A percentile compares a stretch with the other conserved stretches of the same genome.
These are phyloP conservation scores for Oreochromis niloticus DNA, from an alignment of 2,113 vertebrate species.

Conservation along the genomic window DNA sequence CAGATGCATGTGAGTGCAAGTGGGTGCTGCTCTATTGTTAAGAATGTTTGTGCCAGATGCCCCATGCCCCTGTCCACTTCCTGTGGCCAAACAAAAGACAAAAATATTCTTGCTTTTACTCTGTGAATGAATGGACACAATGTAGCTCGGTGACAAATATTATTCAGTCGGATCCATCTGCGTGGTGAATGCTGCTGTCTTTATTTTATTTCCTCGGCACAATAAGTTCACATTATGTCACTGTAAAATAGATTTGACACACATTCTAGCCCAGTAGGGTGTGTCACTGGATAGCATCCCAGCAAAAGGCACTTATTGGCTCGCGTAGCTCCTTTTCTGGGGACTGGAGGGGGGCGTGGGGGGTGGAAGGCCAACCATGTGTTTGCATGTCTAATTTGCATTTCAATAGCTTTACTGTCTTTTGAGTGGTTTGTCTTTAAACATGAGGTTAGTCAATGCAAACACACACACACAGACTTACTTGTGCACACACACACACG, in stretches of 20 bases:
- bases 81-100: constrained; percentile 50
- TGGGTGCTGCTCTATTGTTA: constrained; percentile 39
- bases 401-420: constrained; percentile 57
- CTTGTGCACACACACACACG: constrained; percentile 17
- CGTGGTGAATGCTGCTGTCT: not conserved
- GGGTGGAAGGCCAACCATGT: constrained; percentile 40
- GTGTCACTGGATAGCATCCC: constrained; percentile 27
- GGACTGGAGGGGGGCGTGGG: not conserved
- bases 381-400: constrained; percentile 60
- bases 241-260: constrained; percentile 49
- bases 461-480: constrained; percentile 17
- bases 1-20: not conserved
- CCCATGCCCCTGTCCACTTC: constrained; percentile 27
- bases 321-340: constrained; percentile 12
- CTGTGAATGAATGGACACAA: not conserved
- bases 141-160: constrained; percentile 8
- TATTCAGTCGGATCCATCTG: constrained; percentile 11
- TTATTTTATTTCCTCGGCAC: constrained; percentile 3
- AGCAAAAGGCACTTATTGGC: constrained; percentile 27
- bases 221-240: constrained; percentile 29
- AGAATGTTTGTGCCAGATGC: constrained; percentile 44
- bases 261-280: constrained; percentile 20
- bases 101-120: constrained; percentile 13
- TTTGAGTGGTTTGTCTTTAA: constrained; percentile 60
- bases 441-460: constrained; percentile 43